Evolutionary conservation across 2,888 invertebrate genomes (phyloP).

Genomic region (Ceramica pisi): DNA sequence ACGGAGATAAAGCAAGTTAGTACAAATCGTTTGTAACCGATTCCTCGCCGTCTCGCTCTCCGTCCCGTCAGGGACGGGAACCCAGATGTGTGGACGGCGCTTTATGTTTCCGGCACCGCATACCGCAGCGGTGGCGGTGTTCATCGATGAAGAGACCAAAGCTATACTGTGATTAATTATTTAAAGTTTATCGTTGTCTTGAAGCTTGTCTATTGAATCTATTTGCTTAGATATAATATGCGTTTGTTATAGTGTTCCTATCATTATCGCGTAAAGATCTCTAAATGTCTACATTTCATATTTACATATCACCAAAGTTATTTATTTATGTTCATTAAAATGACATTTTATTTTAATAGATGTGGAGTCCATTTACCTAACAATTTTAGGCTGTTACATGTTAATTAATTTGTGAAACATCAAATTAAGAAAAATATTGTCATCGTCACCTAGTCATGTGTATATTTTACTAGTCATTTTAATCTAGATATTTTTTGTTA

Average conservation of each 20-base stretch:
- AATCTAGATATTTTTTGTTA: constrained; percentile 52
- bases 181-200: constrained; percentile 44
- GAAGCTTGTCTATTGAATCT: constrained; percentile 33
- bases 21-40: no score
- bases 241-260: constrained; percentile 36
- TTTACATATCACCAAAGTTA: constrained; percentile 61
- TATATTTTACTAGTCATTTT: constrained; percentile 55
- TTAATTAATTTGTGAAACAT: constrained; percentile 33
- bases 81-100: no score
- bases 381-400: constrained; percentile 28
- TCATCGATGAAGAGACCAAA: neutral
- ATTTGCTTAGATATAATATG: constrained; percentile 36
- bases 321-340: constrained; percentile 23
- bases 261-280: constrained; percentile 38
- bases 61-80: no score
- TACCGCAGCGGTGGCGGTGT: neutral
- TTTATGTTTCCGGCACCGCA: neutral
- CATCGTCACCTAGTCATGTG: constrained; percentile 54
- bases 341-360: constrained; percentile 21
- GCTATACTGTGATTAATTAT: constrained; percentile 15
- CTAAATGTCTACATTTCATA: constrained; percentile 57
- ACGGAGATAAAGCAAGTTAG: no score
- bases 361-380: constrained; percentile 10
- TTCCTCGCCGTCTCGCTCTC: no score
- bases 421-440: constrained; percentile 22